Evolutionary conservation across 35 echinoderm and acorn worm species (phyloP).

Genomic region (Amphiura filiformis): DNA sequence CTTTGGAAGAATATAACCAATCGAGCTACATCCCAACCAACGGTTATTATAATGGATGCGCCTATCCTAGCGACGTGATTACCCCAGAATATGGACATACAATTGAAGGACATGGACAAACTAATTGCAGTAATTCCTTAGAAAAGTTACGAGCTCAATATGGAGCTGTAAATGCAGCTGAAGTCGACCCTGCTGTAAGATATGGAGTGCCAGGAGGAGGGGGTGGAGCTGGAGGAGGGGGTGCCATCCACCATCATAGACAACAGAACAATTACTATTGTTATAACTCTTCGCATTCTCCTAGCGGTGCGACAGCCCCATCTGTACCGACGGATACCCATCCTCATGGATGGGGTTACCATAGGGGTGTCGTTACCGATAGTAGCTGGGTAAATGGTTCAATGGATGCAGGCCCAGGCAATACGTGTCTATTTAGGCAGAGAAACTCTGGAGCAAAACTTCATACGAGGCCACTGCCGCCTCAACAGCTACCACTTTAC

Average conservation of each 20-base stretch:
- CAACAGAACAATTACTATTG: not conserved
- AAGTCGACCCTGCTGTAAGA: not conserved
- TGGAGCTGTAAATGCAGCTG: not conserved
- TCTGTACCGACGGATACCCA: not conserved
- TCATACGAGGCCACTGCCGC: not conserved
- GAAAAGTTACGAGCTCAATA: not conserved
- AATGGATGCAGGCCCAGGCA: not conserved
- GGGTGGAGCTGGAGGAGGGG: not conserved
- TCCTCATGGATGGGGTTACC: slow-evolving; percentile 13
- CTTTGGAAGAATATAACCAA: slow-evolving; percentile 29
- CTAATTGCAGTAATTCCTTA: not conserved
- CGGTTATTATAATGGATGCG: slow-evolving; percentile 20
- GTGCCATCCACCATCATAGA: slow-evolving; percentile 7
- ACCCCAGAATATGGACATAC: not conserved
- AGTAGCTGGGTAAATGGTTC: slow-evolving; percentile 16
- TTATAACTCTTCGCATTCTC: not conserved
- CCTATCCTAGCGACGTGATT: not conserved
- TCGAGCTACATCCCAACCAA: slow-evolving; percentile 35
- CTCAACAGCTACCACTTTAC: slow-evolving; percentile 25
- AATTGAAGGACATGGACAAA: not conserved
- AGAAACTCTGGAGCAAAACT: not conserved
- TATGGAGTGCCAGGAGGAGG: slow-evolving; percentile 14
- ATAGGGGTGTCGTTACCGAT: not conserved
- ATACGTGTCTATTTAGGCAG: slow-evolving; percentile 23
- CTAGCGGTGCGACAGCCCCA: slow-evolving; percentile 4